These are phyloP conservation scores for Takifugu ocellatus DNA, from an alignment of 2,797 vertebrate species.

Conservation along the genomic window DNA sequence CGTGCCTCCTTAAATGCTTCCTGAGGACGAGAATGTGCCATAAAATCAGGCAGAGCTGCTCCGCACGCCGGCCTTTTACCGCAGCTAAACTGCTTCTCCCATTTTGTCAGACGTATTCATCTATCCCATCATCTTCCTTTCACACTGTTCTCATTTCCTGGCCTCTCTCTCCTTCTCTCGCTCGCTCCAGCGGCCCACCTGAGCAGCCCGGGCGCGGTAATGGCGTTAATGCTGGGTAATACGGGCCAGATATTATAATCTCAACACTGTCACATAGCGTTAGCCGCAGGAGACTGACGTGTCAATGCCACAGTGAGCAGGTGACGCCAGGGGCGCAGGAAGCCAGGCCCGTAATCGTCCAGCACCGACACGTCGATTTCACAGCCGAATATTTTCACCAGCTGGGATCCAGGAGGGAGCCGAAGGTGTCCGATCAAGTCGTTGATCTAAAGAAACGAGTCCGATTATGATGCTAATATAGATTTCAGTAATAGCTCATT, in stretches of 20 bases:
- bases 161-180: conserved; percentile 37
- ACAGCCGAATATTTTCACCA: conserved; percentile 58
- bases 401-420: conserved; percentile 10
- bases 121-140: conserved; percentile 41
- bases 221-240: conserved; percentile 81
- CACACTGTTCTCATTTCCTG: conserved; percentile 61
- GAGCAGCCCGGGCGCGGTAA: conserved; percentile 71
- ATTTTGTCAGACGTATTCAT: conserved; percentile 70
- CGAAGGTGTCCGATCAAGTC: too few relatives aligned
- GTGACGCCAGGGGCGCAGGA: conserved; percentile 72
- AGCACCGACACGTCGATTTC: conserved; percentile 77
- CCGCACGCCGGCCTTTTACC: conserved; percentile 38
- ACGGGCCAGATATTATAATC: conserved; percentile 85
- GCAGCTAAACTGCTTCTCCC: conserved; percentile 50
- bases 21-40: conserved; percentile 57
- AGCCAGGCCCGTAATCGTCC: conserved; percentile 75
- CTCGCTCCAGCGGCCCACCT: conserved; percentile 67
- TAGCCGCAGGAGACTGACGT: conserved; percentile 79
- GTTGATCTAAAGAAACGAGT: too few relatives aligned
- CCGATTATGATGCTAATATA: too few relatives aligned
- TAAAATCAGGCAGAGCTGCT: conserved; percentile 53
- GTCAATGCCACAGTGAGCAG: conserved; percentile 79
- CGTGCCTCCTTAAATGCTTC: conserved; percentile 54
- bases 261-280: conserved; percentile 83
- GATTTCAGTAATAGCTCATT: too few relatives aligned